Conservation (phyloP, 2,888 invertebrate genomes). For the Eupithecia insigniata region DNA sequence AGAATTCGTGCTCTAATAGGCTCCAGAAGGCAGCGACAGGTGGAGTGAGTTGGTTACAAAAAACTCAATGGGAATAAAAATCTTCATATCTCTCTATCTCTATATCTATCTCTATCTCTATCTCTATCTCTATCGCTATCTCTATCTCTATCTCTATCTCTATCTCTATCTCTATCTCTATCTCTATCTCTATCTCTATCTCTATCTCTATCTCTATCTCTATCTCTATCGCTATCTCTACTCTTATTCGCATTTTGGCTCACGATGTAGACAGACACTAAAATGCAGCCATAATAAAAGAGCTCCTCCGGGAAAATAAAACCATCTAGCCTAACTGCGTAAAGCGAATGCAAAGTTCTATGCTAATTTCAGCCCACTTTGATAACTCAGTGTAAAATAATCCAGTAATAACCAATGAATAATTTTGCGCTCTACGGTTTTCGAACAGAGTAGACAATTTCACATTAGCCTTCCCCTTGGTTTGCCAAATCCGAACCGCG, state of each 20-base stretch:
- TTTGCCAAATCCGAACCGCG: constrained; percentile 25
- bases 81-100: too few species aligned
- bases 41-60: not conserved
- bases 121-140: too few species aligned
- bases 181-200: too few species aligned
- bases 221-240: not conserved
- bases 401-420: constrained; percentile 15
- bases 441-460: constrained; percentile 25
- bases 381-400: constrained; percentile 12
- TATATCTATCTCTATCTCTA: too few species aligned
- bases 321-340: not conserved
- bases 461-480: constrained; percentile 27
- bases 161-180: too few species aligned
- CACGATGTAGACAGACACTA: not conserved
- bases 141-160: too few species aligned
- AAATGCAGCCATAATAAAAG: not conserved
- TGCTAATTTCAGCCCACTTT: constrained; percentile 8
- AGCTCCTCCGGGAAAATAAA: not conserved
- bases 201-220: too few species aligned
- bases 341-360: not conserved
- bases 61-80: too few species aligned
- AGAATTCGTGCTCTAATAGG: not conserved
- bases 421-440: constrained; percentile 12
- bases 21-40: not conserved
- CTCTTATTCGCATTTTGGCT: not conserved